Evolutionary conservation across 1,140 invertebrate species (phyloP).

Genomic region (Stegodyphus mimosarum): DNA sequence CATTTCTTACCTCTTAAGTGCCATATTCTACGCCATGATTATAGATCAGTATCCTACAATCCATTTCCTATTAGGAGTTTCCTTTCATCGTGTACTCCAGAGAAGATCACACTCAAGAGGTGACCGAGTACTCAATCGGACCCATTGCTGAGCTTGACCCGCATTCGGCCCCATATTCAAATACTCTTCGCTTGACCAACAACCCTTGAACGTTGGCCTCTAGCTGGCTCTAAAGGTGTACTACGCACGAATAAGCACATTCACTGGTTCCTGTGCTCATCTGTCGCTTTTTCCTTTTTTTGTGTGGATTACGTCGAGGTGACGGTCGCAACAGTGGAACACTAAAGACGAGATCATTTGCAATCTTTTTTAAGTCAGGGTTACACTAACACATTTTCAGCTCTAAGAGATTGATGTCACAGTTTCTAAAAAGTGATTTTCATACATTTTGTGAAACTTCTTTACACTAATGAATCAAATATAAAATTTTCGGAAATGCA

Average conservation of each 20-base stretch:
- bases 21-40: slow-evolving; percentile 25
- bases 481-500: too few species aligned
- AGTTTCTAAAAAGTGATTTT: too few species aligned
- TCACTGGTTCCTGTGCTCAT: neutral
- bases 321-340: too few species aligned
- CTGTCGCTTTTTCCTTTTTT: neutral
- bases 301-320: too few species aligned
- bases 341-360: too few species aligned
- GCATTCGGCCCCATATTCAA: slow-evolving; percentile 35
- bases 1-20: slow-evolving; percentile 10
- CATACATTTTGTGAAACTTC: too few species aligned
- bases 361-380: too few species aligned
- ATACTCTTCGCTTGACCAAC: slow-evolving; percentile 40
- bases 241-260: slow-evolving; percentile 8
- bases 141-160: slow-evolving; percentile 12
- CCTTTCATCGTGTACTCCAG: neutral
- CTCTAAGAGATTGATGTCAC: too few species aligned
- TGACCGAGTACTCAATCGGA: neutral
- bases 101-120: neutral
- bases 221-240: neutral
- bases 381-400: too few species aligned
- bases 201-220: slow-evolving; percentile 25
- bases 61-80: neutral
- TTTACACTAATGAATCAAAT: too few species aligned
- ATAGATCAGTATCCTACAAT: neutral